Conservation (phyloP, 2,888 invertebrate genomes). For the Hydrotaea cyrtoneurina region DNA sequence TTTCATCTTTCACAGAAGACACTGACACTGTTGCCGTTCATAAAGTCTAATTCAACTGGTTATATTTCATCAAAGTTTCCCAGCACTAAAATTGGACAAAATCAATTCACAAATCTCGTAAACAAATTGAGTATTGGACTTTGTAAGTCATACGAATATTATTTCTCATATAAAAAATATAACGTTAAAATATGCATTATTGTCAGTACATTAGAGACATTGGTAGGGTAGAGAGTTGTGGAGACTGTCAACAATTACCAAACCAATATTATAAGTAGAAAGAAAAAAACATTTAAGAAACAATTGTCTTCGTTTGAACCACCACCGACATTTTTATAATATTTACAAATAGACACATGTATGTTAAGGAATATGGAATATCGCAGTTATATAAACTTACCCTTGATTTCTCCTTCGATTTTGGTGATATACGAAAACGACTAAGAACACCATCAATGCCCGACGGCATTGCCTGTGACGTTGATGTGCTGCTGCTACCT, state of each 20-base stretch:
- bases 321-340: background rate
- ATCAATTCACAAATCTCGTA: no score
- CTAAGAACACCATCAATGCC: slow-evolving; percentile 81
- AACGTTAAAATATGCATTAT: no score
- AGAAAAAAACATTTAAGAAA: background rate
- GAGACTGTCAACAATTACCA: background rate
- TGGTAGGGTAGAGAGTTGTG: no score
- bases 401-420: slow-evolving; percentile 85
- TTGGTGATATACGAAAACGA: slow-evolving; percentile 84
- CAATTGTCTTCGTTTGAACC: background rate
- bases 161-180: no score
- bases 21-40: no score
- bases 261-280: slow-evolving; percentile 14
- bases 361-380: background rate
- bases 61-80: no score
- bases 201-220: no score
- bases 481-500: slow-evolving; percentile 68
- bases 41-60: no score
- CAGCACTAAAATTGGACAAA: no score
- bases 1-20: no score
- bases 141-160: no score
- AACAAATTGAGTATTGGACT: no score
- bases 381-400: slow-evolving; percentile 79
- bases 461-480: slow-evolving; percentile 68
- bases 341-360: slow-evolving; percentile 31